phyloP scores from a whole-genome alignment of 2,797 vertebrate species.

The Diceros bicornis region DNA sequence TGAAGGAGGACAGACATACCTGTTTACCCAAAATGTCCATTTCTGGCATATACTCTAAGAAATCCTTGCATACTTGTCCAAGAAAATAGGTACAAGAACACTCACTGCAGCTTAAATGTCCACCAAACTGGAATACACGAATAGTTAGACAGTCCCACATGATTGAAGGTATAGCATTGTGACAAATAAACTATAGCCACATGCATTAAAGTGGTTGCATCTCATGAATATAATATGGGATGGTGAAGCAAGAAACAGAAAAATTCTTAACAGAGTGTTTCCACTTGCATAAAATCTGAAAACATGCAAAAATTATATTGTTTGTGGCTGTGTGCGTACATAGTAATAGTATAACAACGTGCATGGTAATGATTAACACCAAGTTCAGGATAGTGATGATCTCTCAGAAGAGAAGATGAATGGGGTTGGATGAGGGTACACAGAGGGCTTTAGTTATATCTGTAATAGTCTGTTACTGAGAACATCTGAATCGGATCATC shows the following conservation, averaged over 20 bases:
- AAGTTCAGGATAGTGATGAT: conserved; percentile 48
- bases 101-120: neutral
- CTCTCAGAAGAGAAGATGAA: conserved; percentile 19
- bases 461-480: conserved; percentile 32
- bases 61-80: conserved; percentile 4
- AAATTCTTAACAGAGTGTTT: conserved; percentile 66
- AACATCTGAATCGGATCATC: conserved; percentile 49
- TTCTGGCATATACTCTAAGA: conserved; percentile 43
- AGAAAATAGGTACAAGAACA: conserved; percentile 36
- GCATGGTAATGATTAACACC: neutral
- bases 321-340: conserved; percentile 42
- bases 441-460: conserved; percentile 47
- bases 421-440: neutral
- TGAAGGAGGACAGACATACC: neutral
- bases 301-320: conserved; percentile 64
- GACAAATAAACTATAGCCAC: conserved; percentile 45
- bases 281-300: conserved; percentile 52
- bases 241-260: neutral
- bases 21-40: conserved; percentile 17
- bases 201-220: conserved; percentile 64
- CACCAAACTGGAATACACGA: neutral
- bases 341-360: conserved; percentile 40
- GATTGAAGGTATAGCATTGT: neutral
- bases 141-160: conserved; percentile 1
- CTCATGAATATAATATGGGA: neutral